phyloP scores from a whole-genome alignment of 1,140 invertebrate genomes.

The Cataglyphis hispanica region DNA sequence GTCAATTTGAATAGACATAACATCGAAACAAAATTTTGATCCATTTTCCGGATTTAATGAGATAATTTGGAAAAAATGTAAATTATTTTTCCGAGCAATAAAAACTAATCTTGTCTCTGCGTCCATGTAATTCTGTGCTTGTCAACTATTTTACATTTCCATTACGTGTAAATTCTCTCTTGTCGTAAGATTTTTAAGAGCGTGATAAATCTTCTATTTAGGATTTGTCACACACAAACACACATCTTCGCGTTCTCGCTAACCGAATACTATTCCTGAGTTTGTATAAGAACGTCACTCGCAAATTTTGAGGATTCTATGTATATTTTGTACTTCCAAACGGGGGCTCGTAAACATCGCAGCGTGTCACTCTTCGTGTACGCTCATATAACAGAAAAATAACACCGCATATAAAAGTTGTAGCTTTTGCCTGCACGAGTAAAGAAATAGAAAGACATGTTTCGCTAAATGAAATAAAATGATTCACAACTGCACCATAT shows the following conservation, averaged over 20 bases:
- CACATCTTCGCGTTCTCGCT: conserved; percentile 5
- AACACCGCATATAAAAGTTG: conserved; percentile 61
- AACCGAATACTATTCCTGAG: not conserved
- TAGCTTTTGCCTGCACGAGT: conserved; percentile 30
- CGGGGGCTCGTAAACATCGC: conserved; percentile 67
- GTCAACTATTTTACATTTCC: conserved; percentile 30
- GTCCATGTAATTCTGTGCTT: not conserved
- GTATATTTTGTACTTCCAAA: conserved; percentile 60
- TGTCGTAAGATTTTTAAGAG: conserved; percentile 23
- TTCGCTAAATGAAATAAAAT: not conserved
- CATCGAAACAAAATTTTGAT: not conserved
- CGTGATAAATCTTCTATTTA: conserved; percentile 48
- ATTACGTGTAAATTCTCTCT: conserved; percentile 28
- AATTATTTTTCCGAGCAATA: not conserved
- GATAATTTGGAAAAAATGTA: not conserved
- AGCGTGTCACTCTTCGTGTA: conserved; percentile 64
- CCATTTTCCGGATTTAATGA: not conserved
- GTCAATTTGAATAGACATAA: not conserved
- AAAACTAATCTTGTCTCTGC: not conserved
- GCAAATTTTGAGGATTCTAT: conserved; percentile 54
- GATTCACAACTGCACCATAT: not conserved
- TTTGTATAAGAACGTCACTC: conserved; percentile 16
- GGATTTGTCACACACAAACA: not conserved
- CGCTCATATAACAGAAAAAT: conserved; percentile 72
- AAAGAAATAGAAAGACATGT: not conserved